Conservation (phyloP, 1,140 invertebrate species). For the Zaprionus camerounensis region DNA sequence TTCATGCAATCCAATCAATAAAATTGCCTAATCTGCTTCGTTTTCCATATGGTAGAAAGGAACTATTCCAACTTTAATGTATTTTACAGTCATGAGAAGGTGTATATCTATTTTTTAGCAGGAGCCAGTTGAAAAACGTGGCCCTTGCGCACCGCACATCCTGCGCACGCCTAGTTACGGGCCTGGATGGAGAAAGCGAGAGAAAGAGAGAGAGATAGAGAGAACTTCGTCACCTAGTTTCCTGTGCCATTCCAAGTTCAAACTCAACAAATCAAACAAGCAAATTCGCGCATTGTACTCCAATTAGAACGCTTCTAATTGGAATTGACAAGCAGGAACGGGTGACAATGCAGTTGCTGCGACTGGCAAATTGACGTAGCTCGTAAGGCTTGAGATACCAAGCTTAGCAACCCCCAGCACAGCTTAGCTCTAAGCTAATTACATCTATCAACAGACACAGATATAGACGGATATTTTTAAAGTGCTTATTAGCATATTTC, state of each 20-base stretch:
- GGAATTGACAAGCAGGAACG: slow-evolving; percentile 69
- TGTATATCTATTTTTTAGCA: too few species aligned
- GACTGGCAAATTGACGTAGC: background rate
- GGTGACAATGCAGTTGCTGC: slow-evolving; percentile 66
- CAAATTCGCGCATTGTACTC: slow-evolving; percentile 62
- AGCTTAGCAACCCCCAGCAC: slow-evolving; percentile 8
- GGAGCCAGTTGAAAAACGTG: too few species aligned
- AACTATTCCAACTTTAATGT: too few species aligned
- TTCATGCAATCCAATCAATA: too few species aligned
- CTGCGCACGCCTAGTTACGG: too few species aligned
- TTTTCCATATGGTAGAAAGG: too few species aligned
- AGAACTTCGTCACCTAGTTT: background rate
- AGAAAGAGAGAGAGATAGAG: background rate
- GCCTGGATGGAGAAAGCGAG: background rate
- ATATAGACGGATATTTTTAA: background rate
- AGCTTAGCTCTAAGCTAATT: slow-evolving; percentile 62
- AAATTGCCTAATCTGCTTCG: too few species aligned
- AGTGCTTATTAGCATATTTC: too few species aligned
- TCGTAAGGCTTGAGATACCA: slow-evolving; percentile 37
- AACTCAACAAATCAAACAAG: slow-evolving; percentile 33
- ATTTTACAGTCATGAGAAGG: too few species aligned
- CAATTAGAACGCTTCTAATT: slow-evolving; percentile 56
- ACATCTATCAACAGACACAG: slow-evolving; percentile 54
- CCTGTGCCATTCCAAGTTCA: slow-evolving; percentile 10
- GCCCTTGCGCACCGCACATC: too few species aligned